Evolutionary conservation across 2,888 invertebrate species (phyloP), one percentile per base, ranked within the genome.

Genomic region (Nomada fucata): DNA sequence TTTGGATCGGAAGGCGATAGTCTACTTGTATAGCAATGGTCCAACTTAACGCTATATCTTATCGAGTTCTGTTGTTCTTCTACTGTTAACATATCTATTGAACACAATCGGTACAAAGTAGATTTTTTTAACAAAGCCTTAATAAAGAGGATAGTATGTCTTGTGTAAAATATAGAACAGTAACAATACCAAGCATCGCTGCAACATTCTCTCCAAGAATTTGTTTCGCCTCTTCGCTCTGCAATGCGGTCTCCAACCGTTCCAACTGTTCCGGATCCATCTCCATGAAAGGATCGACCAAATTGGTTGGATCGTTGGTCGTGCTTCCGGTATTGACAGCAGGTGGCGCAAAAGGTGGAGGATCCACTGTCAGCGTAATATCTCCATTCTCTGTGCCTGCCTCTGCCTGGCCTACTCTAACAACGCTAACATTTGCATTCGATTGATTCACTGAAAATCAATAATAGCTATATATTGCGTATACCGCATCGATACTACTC

Each of bases 21-120:
- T 50, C 87, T 82, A 57, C 96, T 95, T 61, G 97, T 97, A 88
- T 97, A 97, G 91, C 97, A 97, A 91, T 97, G 97, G 93, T 97
- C 97, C 94, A 97, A 96, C 90, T 96, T 95, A 88, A 96, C 91
- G 67, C 90, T 92, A 61, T 93, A 91, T 73, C 91, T 89, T 65
- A 93, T 96, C 5, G 96, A 95, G 89, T 96, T 95, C 77, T 96
- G 94, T 87, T 94, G 94, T 84, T 95, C 95, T 91, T 95, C 94
- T 42, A 93, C 92, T n/a, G 93, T 92, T 55, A 94, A 79, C 93
- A 94, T 94, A 84, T 94, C 94, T 94, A 69, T 15, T 3, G 15
- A 15, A 47, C 11, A 13, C 15, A 47, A 7, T 36, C 7, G 36
- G 36, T 0, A 36, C 7, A 36, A 7, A 7, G 36, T 36, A 7